A percentile compares a stretch with the other conserved stretches of the same genome.
Conservation (phyloP, 2,797 vertebrate genomes). For the Acrossocheilus wenchowensis region DNA sequence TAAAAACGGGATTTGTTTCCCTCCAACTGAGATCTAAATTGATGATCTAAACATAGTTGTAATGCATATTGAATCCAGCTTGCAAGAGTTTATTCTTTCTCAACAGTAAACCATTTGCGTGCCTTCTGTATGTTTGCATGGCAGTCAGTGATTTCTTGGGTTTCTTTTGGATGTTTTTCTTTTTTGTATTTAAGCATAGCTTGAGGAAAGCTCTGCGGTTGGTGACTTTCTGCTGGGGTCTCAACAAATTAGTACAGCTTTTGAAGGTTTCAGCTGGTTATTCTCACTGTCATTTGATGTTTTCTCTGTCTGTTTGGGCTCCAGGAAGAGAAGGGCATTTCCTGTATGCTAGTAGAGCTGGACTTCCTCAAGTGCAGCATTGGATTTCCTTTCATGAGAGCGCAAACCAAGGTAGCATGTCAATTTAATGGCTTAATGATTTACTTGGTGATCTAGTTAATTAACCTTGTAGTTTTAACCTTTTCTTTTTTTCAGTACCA, state of each 20-base stretch:
- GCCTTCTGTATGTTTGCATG: neutral
- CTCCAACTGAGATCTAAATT: neutral
- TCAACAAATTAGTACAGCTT: neutral
- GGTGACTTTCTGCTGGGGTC: neutral
- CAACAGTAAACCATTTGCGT: neutral
- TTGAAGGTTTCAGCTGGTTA: neutral
- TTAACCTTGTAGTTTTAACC: neutral
- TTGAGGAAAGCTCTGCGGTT: neutral
- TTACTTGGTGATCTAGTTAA: neutral
- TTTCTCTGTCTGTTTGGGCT: constrained; percentile 69
- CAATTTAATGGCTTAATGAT: neutral
- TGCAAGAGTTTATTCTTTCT: neutral
- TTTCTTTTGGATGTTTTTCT: neutral
- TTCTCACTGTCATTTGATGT: constrained; percentile 16
- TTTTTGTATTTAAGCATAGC: neutral
- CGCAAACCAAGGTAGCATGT: constrained; percentile 88
- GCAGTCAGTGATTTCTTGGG: neutral
- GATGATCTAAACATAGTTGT: neutral
- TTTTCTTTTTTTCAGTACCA: constrained; percentile 82
- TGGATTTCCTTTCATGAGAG: constrained; percentile 99
- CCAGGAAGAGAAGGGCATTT: constrained; percentile 95
- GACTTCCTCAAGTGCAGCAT: constrained; percentile 97
- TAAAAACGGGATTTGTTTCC: neutral
- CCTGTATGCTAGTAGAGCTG: constrained; percentile 90
- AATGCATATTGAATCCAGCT: neutral